These are phyloP conservation scores for Halyomorpha halys DNA, from an alignment of 1,140 invertebrate species.

Conservation along the genomic window DNA sequence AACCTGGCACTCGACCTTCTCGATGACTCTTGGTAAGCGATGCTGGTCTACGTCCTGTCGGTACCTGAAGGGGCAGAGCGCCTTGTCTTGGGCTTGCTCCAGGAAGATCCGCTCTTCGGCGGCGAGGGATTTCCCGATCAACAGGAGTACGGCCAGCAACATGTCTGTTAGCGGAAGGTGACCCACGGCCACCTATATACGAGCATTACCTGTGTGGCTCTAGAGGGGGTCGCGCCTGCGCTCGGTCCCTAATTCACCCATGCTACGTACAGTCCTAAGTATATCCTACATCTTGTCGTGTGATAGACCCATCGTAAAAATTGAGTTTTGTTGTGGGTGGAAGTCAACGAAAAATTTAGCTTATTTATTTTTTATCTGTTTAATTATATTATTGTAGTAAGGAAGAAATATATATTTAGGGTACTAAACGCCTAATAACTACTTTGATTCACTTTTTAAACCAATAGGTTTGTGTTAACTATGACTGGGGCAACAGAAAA, in stretches of 20 bases:
- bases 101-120: not conserved
- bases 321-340: too few species aligned
- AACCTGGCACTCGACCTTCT: constrained; percentile 2
- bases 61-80: not conserved
- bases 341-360: too few species aligned
- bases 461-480: too few species aligned
- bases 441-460: too few species aligned
- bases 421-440: too few species aligned
- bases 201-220: not conserved
- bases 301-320: too few species aligned
- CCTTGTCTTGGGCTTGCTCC: not conserved
- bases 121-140: not conserved
- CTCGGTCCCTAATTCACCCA: not conserved
- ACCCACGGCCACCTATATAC: not conserved
- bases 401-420: too few species aligned
- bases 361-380: too few species aligned
- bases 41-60: not conserved
- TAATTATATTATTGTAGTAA: too few species aligned
- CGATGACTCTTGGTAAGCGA: not conserved
- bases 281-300: not conserved
- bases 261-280: not conserved
- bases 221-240: not conserved
- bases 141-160: not conserved
- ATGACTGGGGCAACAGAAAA: too few species aligned
- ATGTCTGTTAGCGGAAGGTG: not conserved